Evolutionary conservation across 2,797 vertebrate genomes (phyloP).

Genomic region (Myotis findleyi): DNA sequence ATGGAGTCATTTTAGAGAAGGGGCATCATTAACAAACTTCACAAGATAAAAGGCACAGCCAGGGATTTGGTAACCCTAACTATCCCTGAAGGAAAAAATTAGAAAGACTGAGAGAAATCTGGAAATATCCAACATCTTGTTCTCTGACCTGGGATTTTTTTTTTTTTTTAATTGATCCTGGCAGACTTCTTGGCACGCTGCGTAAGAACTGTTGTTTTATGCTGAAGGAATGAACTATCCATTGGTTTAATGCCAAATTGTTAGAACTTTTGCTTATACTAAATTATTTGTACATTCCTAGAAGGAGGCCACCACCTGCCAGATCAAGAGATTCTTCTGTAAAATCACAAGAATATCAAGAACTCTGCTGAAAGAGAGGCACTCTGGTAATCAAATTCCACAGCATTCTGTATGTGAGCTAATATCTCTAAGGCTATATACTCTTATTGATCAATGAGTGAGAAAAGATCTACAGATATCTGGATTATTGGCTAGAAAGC

Average conservation of each 20-base stretch:
- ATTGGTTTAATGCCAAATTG: neutral
- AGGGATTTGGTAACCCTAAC: neutral
- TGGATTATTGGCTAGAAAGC: neutral
- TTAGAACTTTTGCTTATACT: neutral
- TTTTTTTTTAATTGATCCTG: neutral
- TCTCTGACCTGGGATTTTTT: neutral
- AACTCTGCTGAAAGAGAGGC: neutral
- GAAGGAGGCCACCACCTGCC: neutral
- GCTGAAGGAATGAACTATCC: neutral
- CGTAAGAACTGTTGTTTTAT: neutral
- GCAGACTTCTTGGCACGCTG: neutral
- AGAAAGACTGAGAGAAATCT: neutral
- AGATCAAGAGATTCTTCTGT: neutral
- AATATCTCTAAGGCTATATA: neutral
- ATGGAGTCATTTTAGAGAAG: neutral
- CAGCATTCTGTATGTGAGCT: neutral
- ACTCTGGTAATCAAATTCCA: neutral
- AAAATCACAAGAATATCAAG: neutral
- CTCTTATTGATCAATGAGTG: neutral
- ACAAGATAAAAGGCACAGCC: neutral
- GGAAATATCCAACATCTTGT: neutral
- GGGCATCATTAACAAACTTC: neutral
- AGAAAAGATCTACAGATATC: neutral
- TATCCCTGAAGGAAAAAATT: neutral
- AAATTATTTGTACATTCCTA: conserved; percentile 21